These are phyloP conservation scores for Congeria kusceri DNA, from an alignment of 2,888 invertebrate genomes.

Conservation along the genomic window DNA sequence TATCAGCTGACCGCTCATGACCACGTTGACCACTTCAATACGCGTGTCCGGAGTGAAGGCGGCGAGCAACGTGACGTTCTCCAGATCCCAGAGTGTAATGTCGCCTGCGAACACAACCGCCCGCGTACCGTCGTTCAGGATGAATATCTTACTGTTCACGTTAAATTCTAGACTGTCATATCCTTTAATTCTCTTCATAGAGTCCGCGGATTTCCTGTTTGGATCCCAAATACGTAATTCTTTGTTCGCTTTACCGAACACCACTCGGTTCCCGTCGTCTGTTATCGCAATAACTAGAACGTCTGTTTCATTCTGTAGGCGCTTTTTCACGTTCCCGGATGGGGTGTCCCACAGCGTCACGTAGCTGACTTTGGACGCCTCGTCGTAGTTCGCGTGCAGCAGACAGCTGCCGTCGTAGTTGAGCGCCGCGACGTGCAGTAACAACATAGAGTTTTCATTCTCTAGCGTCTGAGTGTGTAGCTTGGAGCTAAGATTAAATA, in stretches of 20 bases:
- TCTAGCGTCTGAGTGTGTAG: slow-evolving; percentile 80
- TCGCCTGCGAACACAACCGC: slow-evolving; percentile 83
- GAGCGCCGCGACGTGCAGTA: slow-evolving; percentile 80
- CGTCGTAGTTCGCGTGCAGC: slow-evolving; percentile 83
- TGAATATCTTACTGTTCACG: slow-evolving; percentile 77
- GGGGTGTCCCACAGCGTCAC: slow-evolving; percentile 83
- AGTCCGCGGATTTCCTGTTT: slow-evolving; percentile 55
- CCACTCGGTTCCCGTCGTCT: slow-evolving; percentile 78
- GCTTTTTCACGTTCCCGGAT: slow-evolving; percentile 76
- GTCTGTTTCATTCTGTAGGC: slow-evolving; percentile 81
- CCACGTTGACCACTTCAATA: slow-evolving; percentile 77
- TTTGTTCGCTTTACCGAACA: slow-evolving; percentile 80
- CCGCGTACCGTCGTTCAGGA: slow-evolving; percentile 72
- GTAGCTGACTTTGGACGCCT: slow-evolving; percentile 81
- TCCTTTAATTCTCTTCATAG: slow-evolving; percentile 76
- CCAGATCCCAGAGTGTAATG: slow-evolving; percentile 83
- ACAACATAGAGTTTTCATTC: slow-evolving; percentile 81
- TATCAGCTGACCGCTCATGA: slow-evolving; percentile 77
- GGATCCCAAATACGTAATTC: slow-evolving; percentile 83
- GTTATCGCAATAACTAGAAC: slow-evolving; percentile 82
- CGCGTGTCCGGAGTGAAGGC: slow-evolving; percentile 83
- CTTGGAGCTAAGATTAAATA: slow-evolving; percentile 80
- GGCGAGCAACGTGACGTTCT: slow-evolving; percentile 73
- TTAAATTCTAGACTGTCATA: slow-evolving; percentile 76
- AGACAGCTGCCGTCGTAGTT: slow-evolving; percentile 79